Percentiles rank a stretch among this genome's conserved stretches.
Evolutionary conservation across 1,140 invertebrate genomes (phyloP).

Genomic region (Drosophila ficusphila): DNA sequence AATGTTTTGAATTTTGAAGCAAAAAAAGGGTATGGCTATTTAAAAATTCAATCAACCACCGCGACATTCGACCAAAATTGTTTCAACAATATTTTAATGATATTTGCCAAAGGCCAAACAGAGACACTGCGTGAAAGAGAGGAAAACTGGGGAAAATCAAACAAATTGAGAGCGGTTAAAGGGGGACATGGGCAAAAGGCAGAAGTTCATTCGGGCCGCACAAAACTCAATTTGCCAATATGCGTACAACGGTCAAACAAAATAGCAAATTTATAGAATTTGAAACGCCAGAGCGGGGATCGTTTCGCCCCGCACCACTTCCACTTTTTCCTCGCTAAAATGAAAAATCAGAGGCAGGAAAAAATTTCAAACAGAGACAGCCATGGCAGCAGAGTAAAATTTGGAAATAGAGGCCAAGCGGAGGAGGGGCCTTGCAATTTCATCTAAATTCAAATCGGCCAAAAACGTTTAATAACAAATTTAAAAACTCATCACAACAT

Average conservation of each 20-base stretch:
- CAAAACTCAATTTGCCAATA: constrained; percentile 75
- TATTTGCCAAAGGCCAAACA: constrained; percentile 45
- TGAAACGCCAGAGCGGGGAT: constrained; percentile 39
- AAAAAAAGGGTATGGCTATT: constrained; percentile 9
- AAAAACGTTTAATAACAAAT: constrained; percentile 79
- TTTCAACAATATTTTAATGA: constrained; percentile 53
- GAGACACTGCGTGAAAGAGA: constrained; percentile 21
- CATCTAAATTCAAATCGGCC: constrained; percentile 79
- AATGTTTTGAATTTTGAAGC: not conserved
- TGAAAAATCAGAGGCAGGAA: constrained; percentile 36
- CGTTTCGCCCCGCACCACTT: not conserved
- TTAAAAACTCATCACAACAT: constrained; percentile 74
- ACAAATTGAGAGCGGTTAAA: not conserved
- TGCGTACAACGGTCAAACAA: constrained; percentile 63
- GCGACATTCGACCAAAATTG: constrained; percentile 35
- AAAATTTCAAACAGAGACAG: constrained; percentile 2
- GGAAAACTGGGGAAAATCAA: constrained; percentile 11
- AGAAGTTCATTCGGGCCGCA: constrained; percentile 30
- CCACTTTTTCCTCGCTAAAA: not conserved
- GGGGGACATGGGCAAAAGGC: constrained; percentile 13
- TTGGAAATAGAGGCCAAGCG: not conserved
- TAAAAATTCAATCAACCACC: constrained; percentile 40
- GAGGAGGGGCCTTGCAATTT: constrained; percentile 29
- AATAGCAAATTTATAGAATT: constrained; percentile 80
- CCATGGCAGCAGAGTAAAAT: constrained; percentile 30